phyloP scores from a whole-genome alignment of 2,797 vertebrate genomes.

The Centropyge bicolor region DNA sequence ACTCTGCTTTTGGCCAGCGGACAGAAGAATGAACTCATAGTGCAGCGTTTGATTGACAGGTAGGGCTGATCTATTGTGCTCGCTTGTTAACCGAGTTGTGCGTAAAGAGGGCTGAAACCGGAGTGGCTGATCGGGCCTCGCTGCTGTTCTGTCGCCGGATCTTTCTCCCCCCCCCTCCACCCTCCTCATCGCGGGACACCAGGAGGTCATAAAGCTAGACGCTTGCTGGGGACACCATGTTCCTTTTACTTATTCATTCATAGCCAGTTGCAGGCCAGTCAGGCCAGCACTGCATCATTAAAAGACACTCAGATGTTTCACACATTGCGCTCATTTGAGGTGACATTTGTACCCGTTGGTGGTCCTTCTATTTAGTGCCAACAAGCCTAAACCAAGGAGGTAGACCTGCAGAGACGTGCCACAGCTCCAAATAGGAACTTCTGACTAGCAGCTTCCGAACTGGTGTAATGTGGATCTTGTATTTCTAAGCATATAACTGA shows the following conservation, averaged over 20 bases:
- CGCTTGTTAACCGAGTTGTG: slow-evolving; percentile 43
- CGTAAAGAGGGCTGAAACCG: slow-evolving; percentile 41
- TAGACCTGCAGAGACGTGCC: not conserved
- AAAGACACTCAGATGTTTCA: slow-evolving; percentile 5
- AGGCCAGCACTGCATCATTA: not conserved
- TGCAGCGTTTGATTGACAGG: slow-evolving; percentile 55
- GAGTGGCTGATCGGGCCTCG: slow-evolving; percentile 52
- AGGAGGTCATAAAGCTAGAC: slow-evolving; percentile 68
- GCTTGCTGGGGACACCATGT: slow-evolving; percentile 72
- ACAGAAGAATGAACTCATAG: slow-evolving; percentile 60
- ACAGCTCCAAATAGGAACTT: slow-evolving; percentile 13
- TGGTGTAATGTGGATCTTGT: slow-evolving; percentile 10
- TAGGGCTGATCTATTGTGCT: slow-evolving; percentile 50
- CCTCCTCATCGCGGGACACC: slow-evolving; percentile 53
- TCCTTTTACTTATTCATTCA: slow-evolving; percentile 81
- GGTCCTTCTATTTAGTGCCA: not conserved
- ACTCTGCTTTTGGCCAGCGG: slow-evolving; percentile 50
- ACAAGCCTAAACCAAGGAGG: not conserved
- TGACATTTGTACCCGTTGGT: not conserved
- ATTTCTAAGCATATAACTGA: slow-evolving; percentile 23
- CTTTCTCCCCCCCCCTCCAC: slow-evolving; percentile 52
- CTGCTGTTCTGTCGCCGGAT: slow-evolving; percentile 32
- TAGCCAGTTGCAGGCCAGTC: slow-evolving; percentile 9
- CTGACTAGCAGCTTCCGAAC: slow-evolving; percentile 14
- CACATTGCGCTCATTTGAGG: slow-evolving; percentile 6